Conservation (phyloP, 1,140 invertebrate genomes). For the Drosophila sucinea region DNA sequence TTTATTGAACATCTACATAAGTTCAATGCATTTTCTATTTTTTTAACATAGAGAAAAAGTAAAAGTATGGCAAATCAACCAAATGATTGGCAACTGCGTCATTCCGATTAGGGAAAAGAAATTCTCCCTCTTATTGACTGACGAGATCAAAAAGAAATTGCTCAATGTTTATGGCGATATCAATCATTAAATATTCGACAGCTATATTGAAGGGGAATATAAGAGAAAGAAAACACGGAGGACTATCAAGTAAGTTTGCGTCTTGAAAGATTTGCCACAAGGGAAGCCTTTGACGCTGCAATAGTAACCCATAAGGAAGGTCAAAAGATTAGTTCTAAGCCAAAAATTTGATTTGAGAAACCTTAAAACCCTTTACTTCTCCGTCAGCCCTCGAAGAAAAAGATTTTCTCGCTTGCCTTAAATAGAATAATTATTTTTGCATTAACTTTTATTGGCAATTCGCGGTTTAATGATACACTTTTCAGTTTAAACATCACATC, state of each 20-base stretch:
- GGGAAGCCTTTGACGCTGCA: no score
- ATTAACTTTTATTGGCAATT: conserved; percentile 53
- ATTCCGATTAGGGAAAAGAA: neutral
- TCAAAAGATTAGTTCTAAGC: no score
- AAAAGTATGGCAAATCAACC: neutral
- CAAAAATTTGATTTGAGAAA: no score
- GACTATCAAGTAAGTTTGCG: no score
- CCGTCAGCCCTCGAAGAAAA: neutral
- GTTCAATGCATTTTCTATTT: no score
- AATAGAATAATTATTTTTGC: conserved; percentile 60
- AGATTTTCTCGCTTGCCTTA: conserved; percentile 27
- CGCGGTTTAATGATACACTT: conserved; percentile 58
- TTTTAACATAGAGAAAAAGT: neutral
- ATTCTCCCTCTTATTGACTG: neutral
- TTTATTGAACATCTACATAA: neutral
- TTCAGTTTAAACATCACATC: conserved; percentile 59
- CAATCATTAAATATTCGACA: conserved; percentile 4
- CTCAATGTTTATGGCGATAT: neutral
- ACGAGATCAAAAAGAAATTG: conserved; percentile 6
- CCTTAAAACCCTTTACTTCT: neutral
- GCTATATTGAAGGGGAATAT: neutral
- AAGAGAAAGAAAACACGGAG: no score
- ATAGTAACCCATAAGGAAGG: neutral
- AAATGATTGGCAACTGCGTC: neutral
- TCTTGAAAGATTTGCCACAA: no score